Evolutionary conservation across 2,797 vertebrate genomes (phyloP).

Genomic region (Sebastes taczanowskii): DNA sequence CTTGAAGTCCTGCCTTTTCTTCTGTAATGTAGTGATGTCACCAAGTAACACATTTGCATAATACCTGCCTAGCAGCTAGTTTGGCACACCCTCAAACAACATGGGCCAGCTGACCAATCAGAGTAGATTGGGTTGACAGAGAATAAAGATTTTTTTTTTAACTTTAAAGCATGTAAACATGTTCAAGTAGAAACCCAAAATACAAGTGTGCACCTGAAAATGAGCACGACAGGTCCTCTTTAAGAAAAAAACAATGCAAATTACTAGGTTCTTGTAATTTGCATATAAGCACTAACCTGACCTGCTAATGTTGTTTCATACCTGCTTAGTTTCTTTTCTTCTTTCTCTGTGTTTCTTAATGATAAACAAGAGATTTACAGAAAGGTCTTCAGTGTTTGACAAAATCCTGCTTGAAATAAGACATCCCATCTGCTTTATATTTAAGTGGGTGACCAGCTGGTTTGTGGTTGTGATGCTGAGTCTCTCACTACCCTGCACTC

Average conservation of each 20-base stretch:
- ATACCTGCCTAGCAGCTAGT: too few species aligned
- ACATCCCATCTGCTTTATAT: conserved; percentile 43
- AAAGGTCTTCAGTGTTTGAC: conserved; percentile 15
- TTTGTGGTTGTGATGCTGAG: conserved; percentile 23
- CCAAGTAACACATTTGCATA: too few species aligned
- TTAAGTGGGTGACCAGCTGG: conserved; percentile 34
- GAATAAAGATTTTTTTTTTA: too few species aligned
- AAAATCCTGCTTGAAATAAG: conserved; percentile 36
- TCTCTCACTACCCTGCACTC: not conserved
- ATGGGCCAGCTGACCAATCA: too few species aligned
- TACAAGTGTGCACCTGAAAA: too few species aligned
- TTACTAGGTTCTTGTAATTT: not conserved
- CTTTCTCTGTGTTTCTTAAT: conserved; percentile 6
- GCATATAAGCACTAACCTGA: not conserved
- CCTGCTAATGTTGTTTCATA: not conserved
- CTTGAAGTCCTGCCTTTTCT: too few species aligned
- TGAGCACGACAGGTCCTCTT: not conserved
- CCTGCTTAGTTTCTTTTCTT: conserved; percentile 1
- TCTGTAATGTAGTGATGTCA: too few species aligned
- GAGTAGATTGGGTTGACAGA: too few species aligned
- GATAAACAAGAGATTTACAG: conserved; percentile 18
- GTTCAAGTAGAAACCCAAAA: too few species aligned
- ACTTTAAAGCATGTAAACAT: too few species aligned
- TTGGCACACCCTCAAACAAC: too few species aligned
- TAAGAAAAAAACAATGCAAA: not conserved